Base-by-base conservation (phyloP, 2,888 invertebrate species). In the Agriopis aurantiaria region DNA sequence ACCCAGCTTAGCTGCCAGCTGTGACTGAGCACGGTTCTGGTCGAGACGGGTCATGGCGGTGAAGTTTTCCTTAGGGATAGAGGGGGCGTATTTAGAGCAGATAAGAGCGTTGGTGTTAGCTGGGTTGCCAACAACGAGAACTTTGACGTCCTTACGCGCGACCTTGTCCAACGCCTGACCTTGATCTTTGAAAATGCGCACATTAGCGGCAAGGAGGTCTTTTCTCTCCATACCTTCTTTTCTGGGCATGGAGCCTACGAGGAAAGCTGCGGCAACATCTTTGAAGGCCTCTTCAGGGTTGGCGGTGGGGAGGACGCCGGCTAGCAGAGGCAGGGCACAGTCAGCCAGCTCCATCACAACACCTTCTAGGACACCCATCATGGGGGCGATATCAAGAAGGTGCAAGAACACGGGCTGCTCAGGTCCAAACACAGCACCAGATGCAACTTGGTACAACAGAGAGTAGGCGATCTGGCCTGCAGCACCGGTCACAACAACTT, bases 381-480 rank as follows among this genome's bases (percentile, higher is more conserved):
- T 99, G 17, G 97, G 97, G 68, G 97, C 97, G 84, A 99, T 99
- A 94, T 99, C 99, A 80, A 99, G 95, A 76, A 99, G 96, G 86
- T 98, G 97, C 58, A 99, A 95, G 85, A 96, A 96, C 40, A 99
- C 95, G 0, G 97, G 97, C 91, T 98, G 98, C 58, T 97, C 95
- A 61, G 95, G 95, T 45, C 99, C 99, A 89, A 99, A 99, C 0
- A 99, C 99, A 88, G 98, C 97, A 71, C 99, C 99, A 82, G 98
- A 98, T 12, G 98, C 98, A 78, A 99, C 96, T 94, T 98, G 98
- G 87, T 98, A 98, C 12, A 99, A 95, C 56, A 99, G 94, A 3
- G 99, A 99, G 91, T 99, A 99, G 71, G 99, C 99, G 80, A 99
- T 99, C 94, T 99, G 99, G 17, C 99, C 99, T 72, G 99, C 99